A percentile compares a stretch with the other conserved stretches of the same genome.
Conservation (phyloP, 2,888 invertebrate genomes). For the Atrina japonica region DNA sequence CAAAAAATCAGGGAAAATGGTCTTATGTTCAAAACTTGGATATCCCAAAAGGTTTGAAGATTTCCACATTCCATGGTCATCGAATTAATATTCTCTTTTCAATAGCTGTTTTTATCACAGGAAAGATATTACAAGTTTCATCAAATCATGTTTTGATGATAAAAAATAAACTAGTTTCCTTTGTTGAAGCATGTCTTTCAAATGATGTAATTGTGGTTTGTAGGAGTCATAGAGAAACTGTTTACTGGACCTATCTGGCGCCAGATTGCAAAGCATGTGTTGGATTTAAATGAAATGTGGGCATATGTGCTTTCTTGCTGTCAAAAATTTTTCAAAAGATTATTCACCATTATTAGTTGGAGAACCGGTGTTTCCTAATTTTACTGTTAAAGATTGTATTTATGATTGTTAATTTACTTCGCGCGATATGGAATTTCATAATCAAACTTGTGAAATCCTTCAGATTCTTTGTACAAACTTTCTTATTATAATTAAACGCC, state of each 20-base stretch:
- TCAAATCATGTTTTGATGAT: background rate
- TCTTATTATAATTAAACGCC: slow-evolving; percentile 16
- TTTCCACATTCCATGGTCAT: too few species aligned
- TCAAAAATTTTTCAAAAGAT: background rate
- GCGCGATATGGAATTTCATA: slow-evolving; percentile 12
- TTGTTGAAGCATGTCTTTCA: background rate
- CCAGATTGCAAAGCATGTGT: too few species aligned
- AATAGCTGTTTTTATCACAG: slow-evolving; percentile 20
- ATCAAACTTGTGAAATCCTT: slow-evolving; percentile 10
- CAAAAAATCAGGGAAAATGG: slow-evolving; percentile 17
- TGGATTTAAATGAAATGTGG: too few species aligned
- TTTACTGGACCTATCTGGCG: too few species aligned
- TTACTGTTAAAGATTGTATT: background rate
- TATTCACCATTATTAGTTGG: slow-evolving; percentile 15
- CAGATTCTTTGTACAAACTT: slow-evolving; percentile 30
- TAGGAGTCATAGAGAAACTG: too few species aligned
- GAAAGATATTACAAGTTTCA: background rate
- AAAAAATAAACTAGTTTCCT: slow-evolving; percentile 4
- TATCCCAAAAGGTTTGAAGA: too few species aligned
- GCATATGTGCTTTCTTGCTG: too few species aligned
- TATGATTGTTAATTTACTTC: slow-evolving; percentile 7
- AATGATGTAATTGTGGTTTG: slow-evolving; percentile 13
- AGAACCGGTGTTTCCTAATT: background rate
- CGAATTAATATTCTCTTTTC: slow-evolving; percentile 1
- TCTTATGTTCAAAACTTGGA: too few species aligned